Evolutionary conservation across 2,888 invertebrate species (phyloP).

Genomic region (Ceratothoa steindachneri): DNA sequence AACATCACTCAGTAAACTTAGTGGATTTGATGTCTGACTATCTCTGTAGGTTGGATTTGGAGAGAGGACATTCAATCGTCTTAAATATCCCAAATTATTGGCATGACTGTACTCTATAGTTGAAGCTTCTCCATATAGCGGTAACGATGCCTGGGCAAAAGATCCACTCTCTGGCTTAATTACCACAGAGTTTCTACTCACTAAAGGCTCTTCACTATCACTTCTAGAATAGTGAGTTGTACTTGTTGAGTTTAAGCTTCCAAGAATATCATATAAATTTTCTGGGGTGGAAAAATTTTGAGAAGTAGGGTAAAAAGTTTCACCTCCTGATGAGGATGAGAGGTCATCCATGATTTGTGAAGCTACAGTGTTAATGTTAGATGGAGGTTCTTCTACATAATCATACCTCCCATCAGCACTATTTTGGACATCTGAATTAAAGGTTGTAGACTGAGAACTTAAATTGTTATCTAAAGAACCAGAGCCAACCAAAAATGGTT

Average conservation of each 20-base stretch:
- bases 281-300: slow-evolving; percentile 22
- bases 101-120: background rate
- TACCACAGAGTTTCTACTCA: background rate
- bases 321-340: slow-evolving; percentile 20
- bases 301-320: slow-evolving; percentile 9
- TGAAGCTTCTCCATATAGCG: slow-evolving; percentile 17
- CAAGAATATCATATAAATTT: slow-evolving; percentile 30
- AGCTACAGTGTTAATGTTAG: background rate
- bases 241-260: slow-evolving; percentile 20
- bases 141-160: background rate
- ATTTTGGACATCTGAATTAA: background rate
- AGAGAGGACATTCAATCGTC: slow-evolving; percentile 22
- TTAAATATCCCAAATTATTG: slow-evolving; percentile 2
- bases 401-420: background rate
- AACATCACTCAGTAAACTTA: slow-evolving; percentile 38
- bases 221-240: slow-evolving; percentile 5
- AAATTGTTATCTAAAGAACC: background rate
- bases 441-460: background rate
- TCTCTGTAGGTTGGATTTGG: slow-evolving; percentile 16
- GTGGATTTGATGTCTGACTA: slow-evolving; percentile 18
- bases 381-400: background rate
- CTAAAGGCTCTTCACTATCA: background rate
- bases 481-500: slow-evolving; percentile 1
- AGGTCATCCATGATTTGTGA: slow-evolving; percentile 25
- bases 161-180: slow-evolving; percentile 9